Percentiles rank a stretch among this genome's conserved stretches.
These are phyloP conservation scores for Sebastes cheni DNA, from an alignment of 2,797 vertebrate genomes.

Conservation along the genomic window DNA sequence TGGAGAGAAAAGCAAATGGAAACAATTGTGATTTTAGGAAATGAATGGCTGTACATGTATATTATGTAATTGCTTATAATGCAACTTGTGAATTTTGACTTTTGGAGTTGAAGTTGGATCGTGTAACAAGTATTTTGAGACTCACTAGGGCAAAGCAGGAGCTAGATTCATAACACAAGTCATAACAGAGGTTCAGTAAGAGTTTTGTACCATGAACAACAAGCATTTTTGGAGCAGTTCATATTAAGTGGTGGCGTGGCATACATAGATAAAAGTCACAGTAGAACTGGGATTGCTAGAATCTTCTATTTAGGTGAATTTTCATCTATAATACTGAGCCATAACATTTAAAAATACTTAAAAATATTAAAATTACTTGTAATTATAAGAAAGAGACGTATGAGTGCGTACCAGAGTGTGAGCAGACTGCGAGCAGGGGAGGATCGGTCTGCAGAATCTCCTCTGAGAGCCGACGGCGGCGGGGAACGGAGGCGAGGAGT, in stretches of 20 bases:
- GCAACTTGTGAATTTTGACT: not conserved
- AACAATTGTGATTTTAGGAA: not conserved
- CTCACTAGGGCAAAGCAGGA: no score
- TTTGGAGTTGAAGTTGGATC: not conserved
- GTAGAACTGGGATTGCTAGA: not conserved
- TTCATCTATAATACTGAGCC: not conserved
- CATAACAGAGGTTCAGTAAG: not conserved
- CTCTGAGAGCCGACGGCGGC: slow-evolving; percentile 91
- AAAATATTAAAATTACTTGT: not conserved
- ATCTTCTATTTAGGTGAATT: not conserved
- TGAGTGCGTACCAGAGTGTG: slow-evolving; percentile 69
- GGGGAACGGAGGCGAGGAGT: slow-evolving; percentile 91
- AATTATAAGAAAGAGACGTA: not conserved
- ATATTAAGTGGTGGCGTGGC: not conserved
- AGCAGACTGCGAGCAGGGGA: slow-evolving; percentile 82
- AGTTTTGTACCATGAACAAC: not conserved
- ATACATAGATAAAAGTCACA: not conserved
- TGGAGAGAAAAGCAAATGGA: not conserved
- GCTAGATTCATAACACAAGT: not conserved
- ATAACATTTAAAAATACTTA: not conserved
- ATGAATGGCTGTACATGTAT: not conserved
- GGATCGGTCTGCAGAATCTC: slow-evolving; percentile 88
- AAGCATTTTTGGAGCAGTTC: not conserved
- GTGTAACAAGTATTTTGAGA: not conserved
- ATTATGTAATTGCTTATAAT: not conserved